Percentiles rank a stretch among this genome's conserved stretches.
These are phyloP conservation scores for Hirudo medicinalis DNA, from an alignment of 1,140 invertebrate genomes.

Conservation along the genomic window DNA sequence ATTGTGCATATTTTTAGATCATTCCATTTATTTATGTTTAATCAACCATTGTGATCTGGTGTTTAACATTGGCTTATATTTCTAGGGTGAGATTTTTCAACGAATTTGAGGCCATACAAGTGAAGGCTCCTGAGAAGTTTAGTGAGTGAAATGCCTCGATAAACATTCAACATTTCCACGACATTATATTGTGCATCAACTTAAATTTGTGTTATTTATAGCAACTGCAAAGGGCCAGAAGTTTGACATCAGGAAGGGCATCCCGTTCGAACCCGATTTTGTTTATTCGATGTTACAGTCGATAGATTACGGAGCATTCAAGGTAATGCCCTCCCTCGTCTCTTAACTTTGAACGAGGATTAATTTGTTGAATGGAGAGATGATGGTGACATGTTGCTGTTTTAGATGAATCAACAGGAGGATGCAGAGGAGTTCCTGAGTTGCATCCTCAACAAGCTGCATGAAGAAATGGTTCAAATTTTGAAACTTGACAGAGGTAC, in stretches of 20 bases:
- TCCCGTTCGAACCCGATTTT: constrained; percentile 65
- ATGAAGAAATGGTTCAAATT: constrained; percentile 84
- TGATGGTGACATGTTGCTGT: constrained; percentile 2
- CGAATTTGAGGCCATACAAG: constrained; percentile 34
- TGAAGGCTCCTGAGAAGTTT: constrained; percentile 21
- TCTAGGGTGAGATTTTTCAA: constrained; percentile 47
- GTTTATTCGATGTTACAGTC: constrained; percentile 65
- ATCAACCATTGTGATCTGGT: background rate
- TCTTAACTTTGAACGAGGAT: background rate
- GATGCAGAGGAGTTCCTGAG: constrained; percentile 89
- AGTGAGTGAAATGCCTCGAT: constrained; percentile 1
- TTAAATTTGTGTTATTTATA: constrained; percentile 5
- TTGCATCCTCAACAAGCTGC: constrained; percentile 76
- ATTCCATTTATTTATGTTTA: too few relatives aligned
- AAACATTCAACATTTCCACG: background rate
- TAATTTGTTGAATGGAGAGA: background rate
- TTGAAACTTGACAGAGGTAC: constrained; percentile 21
- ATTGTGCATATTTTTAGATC: too few relatives aligned
- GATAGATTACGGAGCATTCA: constrained; percentile 49
- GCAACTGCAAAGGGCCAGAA: constrained; percentile 16
- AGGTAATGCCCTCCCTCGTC: too few relatives aligned
- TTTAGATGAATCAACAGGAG: constrained; percentile 50
- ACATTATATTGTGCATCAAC: background rate
- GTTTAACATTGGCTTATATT: background rate
- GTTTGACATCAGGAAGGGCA: constrained; percentile 40